These are phyloP conservation scores for Gisinianus flammeolus DNA, from an alignment of 2,888 invertebrate species.

Conservation along the genomic window DNA sequence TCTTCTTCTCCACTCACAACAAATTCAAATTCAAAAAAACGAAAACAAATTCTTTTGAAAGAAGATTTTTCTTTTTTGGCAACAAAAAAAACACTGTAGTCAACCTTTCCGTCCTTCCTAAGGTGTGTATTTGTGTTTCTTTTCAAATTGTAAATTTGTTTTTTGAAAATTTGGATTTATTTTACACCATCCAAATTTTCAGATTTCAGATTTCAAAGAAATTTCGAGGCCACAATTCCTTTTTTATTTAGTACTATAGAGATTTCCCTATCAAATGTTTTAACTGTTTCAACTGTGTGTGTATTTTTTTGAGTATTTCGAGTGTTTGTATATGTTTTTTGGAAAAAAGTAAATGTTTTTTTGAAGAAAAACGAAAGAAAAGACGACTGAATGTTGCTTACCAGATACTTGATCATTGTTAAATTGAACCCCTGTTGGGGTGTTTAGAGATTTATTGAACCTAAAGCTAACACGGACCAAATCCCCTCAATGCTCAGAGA, in stretches of 20 bases:
- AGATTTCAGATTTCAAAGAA: no score
- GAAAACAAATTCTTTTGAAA: constrained; percentile 7
- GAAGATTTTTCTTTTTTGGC: not conserved
- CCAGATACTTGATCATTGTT: constrained; percentile 58
- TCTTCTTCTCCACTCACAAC: constrained; percentile 7
- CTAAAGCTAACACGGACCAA: constrained; percentile 50
- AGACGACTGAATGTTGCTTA: no score
- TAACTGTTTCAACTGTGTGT: not conserved
- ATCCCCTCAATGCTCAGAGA: constrained; percentile 58
- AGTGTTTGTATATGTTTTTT: not conserved
- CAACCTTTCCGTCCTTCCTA: not conserved
- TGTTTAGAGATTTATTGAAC: constrained; percentile 47
- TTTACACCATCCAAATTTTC: not conserved
- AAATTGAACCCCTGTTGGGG: constrained; percentile 53
- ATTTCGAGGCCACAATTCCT: not conserved
- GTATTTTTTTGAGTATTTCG: not conserved
- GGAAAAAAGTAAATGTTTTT: no score
- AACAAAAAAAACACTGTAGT: not conserved
- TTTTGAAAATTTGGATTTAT: no score
- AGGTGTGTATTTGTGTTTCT: not conserved
- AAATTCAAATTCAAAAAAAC: not conserved
- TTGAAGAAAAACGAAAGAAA: constrained; percentile 17
- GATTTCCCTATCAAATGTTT: not conserved
- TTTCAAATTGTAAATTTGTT: not conserved
- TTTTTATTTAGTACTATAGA: not conserved